Percentiles rank a stretch among this genome's conserved stretches.
Evolutionary conservation across 2,888 invertebrate genomes (phyloP).

Genomic region (Diarsia rubi): DNA sequence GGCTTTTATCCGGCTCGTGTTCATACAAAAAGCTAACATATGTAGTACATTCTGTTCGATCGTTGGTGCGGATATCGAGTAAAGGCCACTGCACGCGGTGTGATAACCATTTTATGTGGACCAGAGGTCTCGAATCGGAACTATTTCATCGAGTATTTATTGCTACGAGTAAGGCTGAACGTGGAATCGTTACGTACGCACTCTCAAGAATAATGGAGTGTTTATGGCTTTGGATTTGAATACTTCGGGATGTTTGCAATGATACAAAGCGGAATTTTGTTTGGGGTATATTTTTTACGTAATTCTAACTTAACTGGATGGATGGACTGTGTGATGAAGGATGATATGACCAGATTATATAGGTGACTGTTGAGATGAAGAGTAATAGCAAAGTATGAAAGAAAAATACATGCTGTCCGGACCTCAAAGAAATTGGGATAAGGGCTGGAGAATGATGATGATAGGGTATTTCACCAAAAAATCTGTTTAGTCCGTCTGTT

Average conservation of each 20-base stretch:
- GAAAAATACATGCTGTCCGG: too few species aligned
- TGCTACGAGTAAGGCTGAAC: slow-evolving; percentile 14
- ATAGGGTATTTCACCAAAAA: too few species aligned
- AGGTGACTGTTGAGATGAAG: too few species aligned
- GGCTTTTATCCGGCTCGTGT: slow-evolving; percentile 43
- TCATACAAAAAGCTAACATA: slow-evolving; percentile 47
- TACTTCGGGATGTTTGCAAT: background rate
- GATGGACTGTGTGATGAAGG: too few species aligned
- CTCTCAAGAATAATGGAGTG: slow-evolving; percentile 16
- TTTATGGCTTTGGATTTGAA: slow-evolving; percentile 15
- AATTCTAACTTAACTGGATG: background rate
- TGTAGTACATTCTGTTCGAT: slow-evolving; percentile 42
- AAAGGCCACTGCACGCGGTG: slow-evolving; percentile 30
- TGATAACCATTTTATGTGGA: slow-evolving; percentile 32
- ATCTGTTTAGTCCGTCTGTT: too few species aligned
- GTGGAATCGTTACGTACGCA: background rate
- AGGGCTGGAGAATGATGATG: too few species aligned
- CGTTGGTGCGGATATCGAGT: slow-evolving; percentile 38
- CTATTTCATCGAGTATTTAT: slow-evolving; percentile 41
- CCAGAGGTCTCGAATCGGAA: slow-evolving; percentile 32
- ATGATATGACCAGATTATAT: too few species aligned
- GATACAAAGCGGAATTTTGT: slow-evolving; percentile 1
- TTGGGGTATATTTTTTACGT: background rate
- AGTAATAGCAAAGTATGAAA: too few species aligned
- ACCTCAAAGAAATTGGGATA: too few species aligned